Evolutionary conservation across 2,113 vertebrate species (phyloP).

Genomic region (Megaceryle torquata): DNA sequence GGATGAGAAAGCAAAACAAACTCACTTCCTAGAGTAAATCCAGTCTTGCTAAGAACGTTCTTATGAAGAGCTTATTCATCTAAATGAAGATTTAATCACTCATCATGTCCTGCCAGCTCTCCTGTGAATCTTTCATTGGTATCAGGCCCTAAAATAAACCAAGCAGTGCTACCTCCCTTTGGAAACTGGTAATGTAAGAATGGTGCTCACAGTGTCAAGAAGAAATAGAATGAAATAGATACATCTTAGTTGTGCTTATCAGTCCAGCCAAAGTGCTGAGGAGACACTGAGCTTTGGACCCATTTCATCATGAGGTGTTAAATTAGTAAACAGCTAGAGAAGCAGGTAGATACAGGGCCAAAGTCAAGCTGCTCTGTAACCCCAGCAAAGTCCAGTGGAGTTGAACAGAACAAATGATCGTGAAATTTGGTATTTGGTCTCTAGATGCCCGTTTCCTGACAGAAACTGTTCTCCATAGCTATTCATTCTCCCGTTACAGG

Average conservation of each 20-base stretch:
- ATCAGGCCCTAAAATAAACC: slow-evolving; percentile 7
- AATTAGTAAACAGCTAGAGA: not conserved
- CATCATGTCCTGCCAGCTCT: not conserved
- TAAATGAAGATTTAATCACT: slow-evolving; percentile 20
- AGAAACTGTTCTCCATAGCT: not conserved
- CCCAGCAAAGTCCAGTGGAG: not conserved
- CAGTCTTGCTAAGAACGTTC: not conserved
- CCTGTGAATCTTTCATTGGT: not conserved
- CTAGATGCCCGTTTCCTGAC: not conserved
- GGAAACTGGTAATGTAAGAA: not conserved
- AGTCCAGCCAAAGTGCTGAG: not conserved
- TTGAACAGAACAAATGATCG: not conserved
- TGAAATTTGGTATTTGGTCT: not conserved
- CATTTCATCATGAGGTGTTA: not conserved
- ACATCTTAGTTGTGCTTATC: not conserved
- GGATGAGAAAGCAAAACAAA: not conserved
- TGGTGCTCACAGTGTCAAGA: not conserved
- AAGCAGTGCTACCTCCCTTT: not conserved
- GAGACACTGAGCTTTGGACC: not conserved
- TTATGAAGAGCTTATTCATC: not conserved
- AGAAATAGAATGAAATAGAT: not conserved
- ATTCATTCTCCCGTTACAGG: not conserved
- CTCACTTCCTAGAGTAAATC: not conserved
- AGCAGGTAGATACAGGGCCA: not conserved
- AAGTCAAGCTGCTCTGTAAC: not conserved